Evolutionary conservation across 2,113 vertebrate species (phyloP).

Genomic region (Psilopsiagon aurifrons): DNA sequence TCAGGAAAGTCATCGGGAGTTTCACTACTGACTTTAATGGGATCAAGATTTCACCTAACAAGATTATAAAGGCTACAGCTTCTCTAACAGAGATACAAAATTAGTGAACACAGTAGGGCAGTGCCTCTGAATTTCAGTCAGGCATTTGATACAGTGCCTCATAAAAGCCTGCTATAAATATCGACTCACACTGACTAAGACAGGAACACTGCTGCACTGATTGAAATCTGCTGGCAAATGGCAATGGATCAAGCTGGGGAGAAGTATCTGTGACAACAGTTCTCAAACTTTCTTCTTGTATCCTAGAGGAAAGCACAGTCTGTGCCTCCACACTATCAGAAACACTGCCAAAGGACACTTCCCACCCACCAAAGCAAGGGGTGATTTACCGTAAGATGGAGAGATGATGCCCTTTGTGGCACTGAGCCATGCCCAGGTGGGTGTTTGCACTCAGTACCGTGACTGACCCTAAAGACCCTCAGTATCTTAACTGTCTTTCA

Average conservation of each 20-base stretch:
- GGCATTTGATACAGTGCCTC: constrained; percentile 53
- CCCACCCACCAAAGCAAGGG: not conserved
- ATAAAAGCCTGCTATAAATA: constrained; percentile 65
- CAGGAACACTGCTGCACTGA: constrained; percentile 62
- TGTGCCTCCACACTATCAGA: constrained; percentile 42
- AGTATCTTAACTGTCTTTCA: not conserved
- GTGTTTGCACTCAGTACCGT: not conserved
- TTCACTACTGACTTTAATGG: constrained; percentile 2
- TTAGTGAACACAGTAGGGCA: constrained; percentile 38
- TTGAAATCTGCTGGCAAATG: constrained; percentile 68
- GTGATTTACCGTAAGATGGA: not conserved
- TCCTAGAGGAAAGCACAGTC: constrained; percentile 33
- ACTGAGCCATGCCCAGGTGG: not conserved
- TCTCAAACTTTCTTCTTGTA: constrained; percentile 58
- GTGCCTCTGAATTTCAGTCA: constrained; percentile 51
- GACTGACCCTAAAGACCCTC: not conserved
- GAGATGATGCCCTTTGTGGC: not conserved
- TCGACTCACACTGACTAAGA: constrained; percentile 30
- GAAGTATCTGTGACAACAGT: constrained; percentile 58
- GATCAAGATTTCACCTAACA: constrained; percentile 36
- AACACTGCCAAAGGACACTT: constrained; percentile 40
- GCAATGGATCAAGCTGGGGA: constrained; percentile 56
- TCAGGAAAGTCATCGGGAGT: not conserved
- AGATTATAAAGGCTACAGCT: constrained; percentile 15
- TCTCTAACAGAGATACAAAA: constrained; percentile 37